phyloP scores from a whole-genome alignment of 2,113 vertebrate genomes.

The Engraulis encrasicolus region DNA sequence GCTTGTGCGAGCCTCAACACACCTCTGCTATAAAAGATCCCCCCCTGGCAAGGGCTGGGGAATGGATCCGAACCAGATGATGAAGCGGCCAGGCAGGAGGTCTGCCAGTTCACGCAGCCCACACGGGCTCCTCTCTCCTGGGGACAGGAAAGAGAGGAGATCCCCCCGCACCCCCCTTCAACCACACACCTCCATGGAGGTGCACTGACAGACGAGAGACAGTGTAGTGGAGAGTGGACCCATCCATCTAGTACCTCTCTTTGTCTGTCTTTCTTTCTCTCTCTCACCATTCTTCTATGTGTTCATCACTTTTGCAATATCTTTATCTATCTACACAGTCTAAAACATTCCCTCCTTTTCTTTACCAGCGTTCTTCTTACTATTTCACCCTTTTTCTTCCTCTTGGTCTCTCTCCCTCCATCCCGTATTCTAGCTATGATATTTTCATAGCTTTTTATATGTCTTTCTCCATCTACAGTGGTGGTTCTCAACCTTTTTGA shows the following conservation, averaged over 20 bases:
- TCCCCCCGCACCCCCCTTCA: neutral
- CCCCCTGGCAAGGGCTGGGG: neutral
- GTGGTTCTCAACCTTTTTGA: too few relatives aligned
- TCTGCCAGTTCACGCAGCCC: conserved; percentile 59
- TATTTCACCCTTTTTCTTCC: conserved; percentile 30
- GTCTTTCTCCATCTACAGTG: too few relatives aligned
- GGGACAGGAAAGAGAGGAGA: conserved; percentile 41
- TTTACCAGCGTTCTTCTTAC: too few relatives aligned
- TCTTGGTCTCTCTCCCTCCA: neutral
- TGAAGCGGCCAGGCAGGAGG: conserved; percentile 60
- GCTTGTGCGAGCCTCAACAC: neutral
- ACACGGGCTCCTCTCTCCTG: conserved; percentile 53
- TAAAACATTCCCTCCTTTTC: too few relatives aligned
- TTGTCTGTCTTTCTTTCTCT: neutral
- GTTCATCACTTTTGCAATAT: too few relatives aligned
- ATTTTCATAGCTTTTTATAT: too few relatives aligned
- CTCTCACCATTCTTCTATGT: too few relatives aligned
- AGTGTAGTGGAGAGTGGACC: conserved; percentile 19
- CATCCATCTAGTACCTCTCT: conserved; percentile 17
- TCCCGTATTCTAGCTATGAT: too few relatives aligned
- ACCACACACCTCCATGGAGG: conserved; percentile 35
- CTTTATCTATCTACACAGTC: too few relatives aligned
- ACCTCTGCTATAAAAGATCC: conserved; percentile 23
- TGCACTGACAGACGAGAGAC: conserved; percentile 49
- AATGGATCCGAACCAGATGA: conserved; percentile 45